Base-by-base conservation (phyloP, 2,888 invertebrate species). In the Oithona nana region DNA sequence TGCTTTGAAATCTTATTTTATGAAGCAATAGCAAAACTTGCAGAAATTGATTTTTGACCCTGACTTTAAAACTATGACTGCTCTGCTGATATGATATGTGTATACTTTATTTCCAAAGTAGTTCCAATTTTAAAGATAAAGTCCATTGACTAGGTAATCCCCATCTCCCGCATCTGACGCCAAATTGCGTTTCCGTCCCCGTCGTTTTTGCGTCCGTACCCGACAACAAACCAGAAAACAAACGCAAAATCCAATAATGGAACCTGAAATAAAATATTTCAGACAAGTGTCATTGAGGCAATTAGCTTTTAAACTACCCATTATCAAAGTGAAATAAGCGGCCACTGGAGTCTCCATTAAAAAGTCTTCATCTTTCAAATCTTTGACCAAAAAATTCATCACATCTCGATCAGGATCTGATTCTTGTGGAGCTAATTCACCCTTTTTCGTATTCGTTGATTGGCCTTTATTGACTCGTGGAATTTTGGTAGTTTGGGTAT, bases 71-170 rank as follows among this genome's bases (percentile, higher is more conserved):
- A n/a, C n/a, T n/a, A n/a, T n/a, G n/a, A n/a, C n/a, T n/a, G n/a
- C n/a, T n/a, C n/a, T n/a, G n/a, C n/a, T n/a, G n/a, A n/a, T n/a
- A n/a, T n/a, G n/a, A n/a, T n/a, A n/a, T n/a, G n/a, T n/a, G n/a
- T n/a, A n/a, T n/a, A n/a, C n/a, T n/a, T n/a, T n/a, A n/a, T n/a
- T n/a, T n/a, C n/a, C n/a, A n/a, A n/a, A n/a, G n/a, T n/a, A n/a
- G n/a, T n/a, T n/a, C n/a, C n/a, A n/a, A n/a, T n/a, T 39, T 39
- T 16, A 90, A 71, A 94, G 82, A 76, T 94, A 95, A 93, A 95
- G 94, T 70, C 94, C 94, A 76, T 95, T 94, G 68, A 95, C 93
- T 69, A 95, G 79, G 75, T 93, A 94, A 77, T 94, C 94, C 0
- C 93, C 90, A 75, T 94, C 94, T 39, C 39, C 39, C 4, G 88